Evolutionary conservation across 2,888 invertebrate species (phyloP), one percentile per base, ranked within the genome.

Genomic region (Pheosia gnoma): DNA sequence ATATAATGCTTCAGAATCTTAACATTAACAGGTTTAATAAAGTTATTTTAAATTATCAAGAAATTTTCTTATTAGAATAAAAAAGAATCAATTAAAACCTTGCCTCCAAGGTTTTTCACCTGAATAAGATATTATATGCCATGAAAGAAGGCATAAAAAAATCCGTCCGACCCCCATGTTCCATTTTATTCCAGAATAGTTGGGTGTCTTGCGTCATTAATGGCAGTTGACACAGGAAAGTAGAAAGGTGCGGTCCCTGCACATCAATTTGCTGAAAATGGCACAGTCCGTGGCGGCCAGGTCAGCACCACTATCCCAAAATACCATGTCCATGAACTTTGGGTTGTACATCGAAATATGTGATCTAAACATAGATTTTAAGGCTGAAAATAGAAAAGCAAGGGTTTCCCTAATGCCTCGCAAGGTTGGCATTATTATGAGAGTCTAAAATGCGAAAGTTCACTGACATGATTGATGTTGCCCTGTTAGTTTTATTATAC

Each of bases 181-280:
- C 55, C 39, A 39, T 55, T 38, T 38, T 39, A 39, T 39, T n/a
- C 13, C 55, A 55, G 8, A 55, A 55, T 55, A 39, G 55, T 55
- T 39, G 4, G 37, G 38, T 53, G 4, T 53, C 39, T 55, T 39
- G 37, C 53, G 37, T 53, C 37, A 55, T 41, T 56, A 41, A 51
- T 51, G 56, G 25, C 55, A 70, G 68, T 78, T 77, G 76, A 76
- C 79, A 80, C 72, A 79, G 51, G 78, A 80, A 83, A 84, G 77
- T 81, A 72, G 67, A 62, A 73, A 84, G 89, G 89, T 72, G 86
- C 76, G 86, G 84, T 80, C 63, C 61, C 45, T 58, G 56, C 61
- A 70, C 59, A 69, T 65, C 81, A 77, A 83, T 86, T 86, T 81
- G 72, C 77, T 74, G 79, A 77, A 86, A 89, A 88, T 85, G 82